Evolutionary conservation across 1,140 invertebrate genomes (phyloP).

Genomic region (Bombus terrestris): DNA sequence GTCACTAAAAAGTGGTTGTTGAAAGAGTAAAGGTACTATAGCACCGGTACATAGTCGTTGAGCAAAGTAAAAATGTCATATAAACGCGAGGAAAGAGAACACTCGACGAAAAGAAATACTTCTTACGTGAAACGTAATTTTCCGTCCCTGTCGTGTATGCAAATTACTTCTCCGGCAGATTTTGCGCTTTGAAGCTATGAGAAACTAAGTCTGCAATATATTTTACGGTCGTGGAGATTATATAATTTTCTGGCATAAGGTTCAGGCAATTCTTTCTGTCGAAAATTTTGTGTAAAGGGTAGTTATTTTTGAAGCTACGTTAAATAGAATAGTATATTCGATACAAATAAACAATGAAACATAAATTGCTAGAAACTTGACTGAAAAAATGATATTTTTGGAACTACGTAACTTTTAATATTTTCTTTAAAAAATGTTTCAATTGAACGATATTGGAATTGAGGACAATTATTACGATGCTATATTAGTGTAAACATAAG

Average conservation of each 20-base stretch:
- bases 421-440: too few species aligned
- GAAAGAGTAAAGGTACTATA: not conserved
- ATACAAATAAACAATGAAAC: too few species aligned
- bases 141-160: not conserved
- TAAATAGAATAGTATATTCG: too few species aligned
- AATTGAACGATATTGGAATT: too few species aligned
- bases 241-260: not conserved
- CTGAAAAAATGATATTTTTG: too few species aligned
- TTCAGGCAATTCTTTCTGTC: not conserved
- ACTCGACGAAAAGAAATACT: not conserved
- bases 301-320: too few species aligned
- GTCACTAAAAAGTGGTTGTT: constrained; percentile 12
- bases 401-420: too few species aligned
- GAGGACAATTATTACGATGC: too few species aligned
- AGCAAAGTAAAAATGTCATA: constrained; percentile 5
- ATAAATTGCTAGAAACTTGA: too few species aligned
- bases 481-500: too few species aligned
- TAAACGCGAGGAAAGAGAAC: not conserved
- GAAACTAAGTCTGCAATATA: not conserved
- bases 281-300: too few species aligned
- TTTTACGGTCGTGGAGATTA: not conserved
- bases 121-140: not conserved
- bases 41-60: not conserved
- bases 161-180: not conserved
- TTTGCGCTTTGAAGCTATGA: too few species aligned